These are phyloP conservation scores for Rhagonycha lutea DNA, from an alignment of 2,888 invertebrate species.

Conservation along the genomic window DNA sequence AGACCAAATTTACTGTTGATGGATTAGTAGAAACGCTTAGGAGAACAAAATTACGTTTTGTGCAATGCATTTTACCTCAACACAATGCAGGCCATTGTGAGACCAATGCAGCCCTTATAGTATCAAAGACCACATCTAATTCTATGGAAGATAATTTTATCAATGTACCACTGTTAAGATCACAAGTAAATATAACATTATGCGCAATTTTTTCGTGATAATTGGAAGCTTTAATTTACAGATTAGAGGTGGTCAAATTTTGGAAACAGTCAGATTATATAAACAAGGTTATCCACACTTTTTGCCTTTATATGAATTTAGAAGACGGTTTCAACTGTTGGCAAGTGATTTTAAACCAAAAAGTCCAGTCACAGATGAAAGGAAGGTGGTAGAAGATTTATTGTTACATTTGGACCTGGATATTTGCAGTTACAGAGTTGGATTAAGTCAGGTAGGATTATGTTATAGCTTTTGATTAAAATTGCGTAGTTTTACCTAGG, in stretches of 20 bases:
- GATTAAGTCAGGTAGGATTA: conserved; percentile 85
- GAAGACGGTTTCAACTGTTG: conserved; percentile 76
- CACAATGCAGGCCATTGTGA: conserved; percentile 73
- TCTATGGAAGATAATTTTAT: conserved; percentile 61
- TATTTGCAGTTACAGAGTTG: conserved; percentile 83
- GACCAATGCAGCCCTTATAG: conserved; percentile 56
- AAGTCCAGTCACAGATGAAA: conserved; percentile 57
- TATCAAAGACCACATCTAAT: conserved; percentile 53
- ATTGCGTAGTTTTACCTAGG: background rate
- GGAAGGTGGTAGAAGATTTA: conserved; percentile 82
- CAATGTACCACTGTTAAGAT: conserved; percentile 85
- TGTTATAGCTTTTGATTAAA: background rate
- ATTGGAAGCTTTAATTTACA: conserved; percentile 50
- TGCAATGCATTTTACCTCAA: conserved; percentile 83
- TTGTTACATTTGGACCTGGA: conserved; percentile 82
- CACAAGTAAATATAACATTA: conserved; percentile 65
- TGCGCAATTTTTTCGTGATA: background rate
- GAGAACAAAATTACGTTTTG: conserved; percentile 85
- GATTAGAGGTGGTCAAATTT: conserved; percentile 88
- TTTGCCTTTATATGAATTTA: conserved; percentile 86
- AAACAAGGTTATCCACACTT: conserved; percentile 94
- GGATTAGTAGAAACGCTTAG: conserved; percentile 88
- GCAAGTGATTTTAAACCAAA: conserved; percentile 54
- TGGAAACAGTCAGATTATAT: conserved; percentile 86
- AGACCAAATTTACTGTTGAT: conserved; percentile 76